These are phyloP conservation scores for Coracopsis vasa DNA, from an alignment of 2,113 vertebrate species.

Conservation along the genomic window DNA sequence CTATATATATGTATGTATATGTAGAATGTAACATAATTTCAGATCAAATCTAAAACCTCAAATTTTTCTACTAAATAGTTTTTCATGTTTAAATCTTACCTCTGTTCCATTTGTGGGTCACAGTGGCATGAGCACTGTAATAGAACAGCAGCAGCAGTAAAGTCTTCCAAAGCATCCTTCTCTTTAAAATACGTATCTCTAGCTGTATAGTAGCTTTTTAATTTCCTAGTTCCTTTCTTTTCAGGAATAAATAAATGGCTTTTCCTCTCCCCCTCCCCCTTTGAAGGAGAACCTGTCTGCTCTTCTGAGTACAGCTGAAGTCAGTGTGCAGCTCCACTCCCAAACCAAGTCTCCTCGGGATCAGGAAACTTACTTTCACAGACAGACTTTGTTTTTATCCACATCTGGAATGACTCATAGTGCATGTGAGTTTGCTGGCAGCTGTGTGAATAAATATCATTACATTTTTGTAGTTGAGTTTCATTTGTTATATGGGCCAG, in stretches of 20 bases:
- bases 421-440: constrained; percentile 82
- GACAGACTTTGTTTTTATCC: constrained; percentile 79
- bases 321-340: constrained; percentile 44
- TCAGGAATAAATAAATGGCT: not conserved
- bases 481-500: constrained; percentile 74
- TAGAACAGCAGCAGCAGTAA: constrained; percentile 71
- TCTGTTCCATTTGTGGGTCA: constrained; percentile 70
- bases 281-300: constrained; percentile 18
- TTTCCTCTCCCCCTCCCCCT: constrained; percentile 3
- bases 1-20: not conserved
- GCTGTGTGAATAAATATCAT: constrained; percentile 75
- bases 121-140: constrained; percentile 65
- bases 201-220: not conserved
- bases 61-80: not conserved
- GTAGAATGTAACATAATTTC: not conserved
- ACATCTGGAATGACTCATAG: constrained; percentile 84
- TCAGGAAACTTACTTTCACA: constrained; percentile 74
- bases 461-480: constrained; percentile 75
- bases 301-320: constrained; percentile 42
- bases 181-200: not conserved
- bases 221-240: constrained; percentile 5
- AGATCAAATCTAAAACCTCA: not conserved
- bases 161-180: constrained; percentile 70
- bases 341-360: constrained; percentile 70
- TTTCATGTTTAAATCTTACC: constrained; percentile 72